phyloP scores from a whole-genome alignment of 2,797 vertebrate genomes.

The Typhlichthys eigenmanni region DNA sequence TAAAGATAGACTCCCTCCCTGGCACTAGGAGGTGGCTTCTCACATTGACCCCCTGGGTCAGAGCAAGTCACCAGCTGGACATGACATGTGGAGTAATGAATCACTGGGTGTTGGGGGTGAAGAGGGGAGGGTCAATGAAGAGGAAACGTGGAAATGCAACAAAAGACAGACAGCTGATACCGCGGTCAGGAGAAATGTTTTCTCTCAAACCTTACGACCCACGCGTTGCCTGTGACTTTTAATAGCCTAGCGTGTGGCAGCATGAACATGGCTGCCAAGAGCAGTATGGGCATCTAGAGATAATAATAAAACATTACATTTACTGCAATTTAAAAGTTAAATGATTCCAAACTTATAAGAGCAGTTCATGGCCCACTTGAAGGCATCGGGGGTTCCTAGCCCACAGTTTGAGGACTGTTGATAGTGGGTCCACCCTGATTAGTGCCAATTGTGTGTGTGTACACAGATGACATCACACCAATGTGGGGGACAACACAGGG shows the following conservation, averaged over 20 bases:
- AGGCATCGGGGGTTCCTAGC: too few relatives aligned
- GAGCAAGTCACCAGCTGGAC: constrained; percentile 39
- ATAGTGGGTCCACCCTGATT: constrained; percentile 26
- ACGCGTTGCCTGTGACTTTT: too few relatives aligned
- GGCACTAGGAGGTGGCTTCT: constrained; percentile 2
- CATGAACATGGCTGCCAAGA: too few relatives aligned
- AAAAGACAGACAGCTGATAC: constrained; percentile 10
- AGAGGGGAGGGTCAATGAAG: neutral
- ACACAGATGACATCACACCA: constrained; percentile 50
- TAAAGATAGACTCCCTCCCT: constrained; percentile 41
- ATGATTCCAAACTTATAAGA: too few relatives aligned
- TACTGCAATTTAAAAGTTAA: too few relatives aligned
- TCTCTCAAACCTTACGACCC: too few relatives aligned
- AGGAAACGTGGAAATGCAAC: neutral
- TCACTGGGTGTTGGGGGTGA: constrained; percentile 22
- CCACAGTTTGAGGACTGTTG: too few relatives aligned
- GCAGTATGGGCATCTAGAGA: too few relatives aligned
- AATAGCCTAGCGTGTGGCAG: too few relatives aligned
- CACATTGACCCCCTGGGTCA: constrained; percentile 26
- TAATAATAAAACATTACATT: too few relatives aligned
- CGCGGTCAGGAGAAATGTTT: constrained; percentile 27
- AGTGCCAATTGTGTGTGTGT: constrained; percentile 49
- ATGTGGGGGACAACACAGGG: constrained; percentile 39
- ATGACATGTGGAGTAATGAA: constrained; percentile 50
- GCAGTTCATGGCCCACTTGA: too few relatives aligned